Conservation (phyloP, 2,113 vertebrate genomes). For the Salvelinus namaycush region DNA sequence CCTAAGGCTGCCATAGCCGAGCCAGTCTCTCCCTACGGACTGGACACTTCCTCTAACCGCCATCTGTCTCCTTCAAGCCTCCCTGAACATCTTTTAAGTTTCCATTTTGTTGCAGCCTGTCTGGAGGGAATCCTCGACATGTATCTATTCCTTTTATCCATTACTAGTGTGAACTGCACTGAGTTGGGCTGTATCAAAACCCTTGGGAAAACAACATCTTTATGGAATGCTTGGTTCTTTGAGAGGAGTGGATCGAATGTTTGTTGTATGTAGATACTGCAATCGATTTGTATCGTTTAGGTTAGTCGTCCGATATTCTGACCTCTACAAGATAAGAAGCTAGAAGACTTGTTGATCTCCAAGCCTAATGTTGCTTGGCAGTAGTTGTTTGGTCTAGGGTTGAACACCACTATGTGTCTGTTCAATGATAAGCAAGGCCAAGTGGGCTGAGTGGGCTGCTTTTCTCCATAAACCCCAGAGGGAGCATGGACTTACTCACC, state of each 20-base stretch:
- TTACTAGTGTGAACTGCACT: no score
- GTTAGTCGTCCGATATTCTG: no score
- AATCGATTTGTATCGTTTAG: no score
- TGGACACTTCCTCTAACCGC: not conserved
- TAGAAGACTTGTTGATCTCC: not conserved
- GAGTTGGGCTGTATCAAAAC: no score
- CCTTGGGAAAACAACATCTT: no score
- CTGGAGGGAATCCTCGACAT: not conserved
- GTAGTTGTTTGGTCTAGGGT: not conserved
- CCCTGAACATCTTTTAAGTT: not conserved
- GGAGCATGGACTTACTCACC: not conserved
- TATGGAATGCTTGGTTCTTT: no score
- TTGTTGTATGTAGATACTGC: no score
- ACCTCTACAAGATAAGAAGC: not conserved
- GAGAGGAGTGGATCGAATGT: no score
- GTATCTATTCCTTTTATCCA: no score
- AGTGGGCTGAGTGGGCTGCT: not conserved
- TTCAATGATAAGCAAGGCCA: not conserved
- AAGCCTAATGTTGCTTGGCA: not conserved
- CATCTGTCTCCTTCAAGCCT: conserved; percentile 1
- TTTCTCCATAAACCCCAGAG: not conserved
- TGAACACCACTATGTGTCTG: not conserved
- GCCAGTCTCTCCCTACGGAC: not conserved
- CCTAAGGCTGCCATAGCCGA: not conserved
- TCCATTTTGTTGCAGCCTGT: not conserved